Evolutionary conservation across 2,113 vertebrate genomes (phyloP).

Genomic region (Sakesphorus luctuosus): DNA sequence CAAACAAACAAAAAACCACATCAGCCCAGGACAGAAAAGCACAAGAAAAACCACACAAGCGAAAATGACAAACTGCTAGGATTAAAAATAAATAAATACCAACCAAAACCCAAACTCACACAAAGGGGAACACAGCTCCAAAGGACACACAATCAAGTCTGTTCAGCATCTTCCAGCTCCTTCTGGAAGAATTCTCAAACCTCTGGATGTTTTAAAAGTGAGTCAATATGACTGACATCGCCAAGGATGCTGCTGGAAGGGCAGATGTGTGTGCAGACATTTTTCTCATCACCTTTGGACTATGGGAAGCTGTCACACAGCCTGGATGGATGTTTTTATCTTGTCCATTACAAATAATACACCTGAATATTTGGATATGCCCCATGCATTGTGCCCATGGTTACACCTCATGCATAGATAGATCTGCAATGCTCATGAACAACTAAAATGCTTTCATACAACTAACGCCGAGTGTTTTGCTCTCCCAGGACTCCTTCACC

Average conservation of each 20-base stretch:
- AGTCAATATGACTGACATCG: too few species aligned
- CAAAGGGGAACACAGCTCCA: rapidly evolving
- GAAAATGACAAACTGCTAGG: neutral
- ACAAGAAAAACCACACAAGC: neutral
- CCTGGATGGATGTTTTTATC: neutral
- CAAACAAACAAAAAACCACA: neutral
- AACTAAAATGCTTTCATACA: constrained; percentile 62
- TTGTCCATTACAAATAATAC: neutral
- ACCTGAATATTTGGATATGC: neutral
- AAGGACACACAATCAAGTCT: neutral
- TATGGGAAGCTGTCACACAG: neutral
- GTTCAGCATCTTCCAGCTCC: neutral
- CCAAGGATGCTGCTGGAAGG: neutral
- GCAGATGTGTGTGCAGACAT: neutral
- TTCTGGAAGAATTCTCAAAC: neutral
- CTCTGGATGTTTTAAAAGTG: neutral
- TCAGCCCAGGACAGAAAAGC: neutral
- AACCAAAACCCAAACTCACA: neutral
- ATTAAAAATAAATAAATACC: neutral
- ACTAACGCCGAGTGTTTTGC: constrained; percentile 53
- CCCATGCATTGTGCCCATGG: neutral
- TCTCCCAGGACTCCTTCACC: constrained; percentile 48
- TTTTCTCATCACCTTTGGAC: neutral
- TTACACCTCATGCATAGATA: neutral
- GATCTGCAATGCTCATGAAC: constrained; percentile 6